Evolutionary conservation across 2,888 invertebrate species (phyloP), one percentile per base, ranked within the genome.

Genomic region (Bembecia ichneumoniformis): DNA sequence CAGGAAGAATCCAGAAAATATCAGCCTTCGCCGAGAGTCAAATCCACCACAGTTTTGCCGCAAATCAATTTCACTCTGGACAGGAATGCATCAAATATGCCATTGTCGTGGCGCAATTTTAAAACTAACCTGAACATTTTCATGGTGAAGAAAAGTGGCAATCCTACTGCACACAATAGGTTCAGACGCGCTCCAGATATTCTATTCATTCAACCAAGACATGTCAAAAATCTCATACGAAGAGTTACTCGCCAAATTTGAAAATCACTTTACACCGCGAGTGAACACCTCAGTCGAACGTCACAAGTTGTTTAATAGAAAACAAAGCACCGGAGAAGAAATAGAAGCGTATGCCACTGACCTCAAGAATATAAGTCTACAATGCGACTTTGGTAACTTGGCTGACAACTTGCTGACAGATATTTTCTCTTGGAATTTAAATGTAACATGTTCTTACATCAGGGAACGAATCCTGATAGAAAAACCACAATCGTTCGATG

Each of bases 221-320:
- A 49, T 52, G 1, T 50, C 50, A 15, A 44, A 4, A 4, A 36
- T 51, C 1, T 35, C 35, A 11, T 52, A 47, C 40, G 20, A 47
- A 2, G 46, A 47, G 3, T 36, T 55, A 10, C 2, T 43, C 3
- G 44, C 47, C 1, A 47, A 47, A 40, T 53, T 55, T 17, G 35
- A 47, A n/a, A 15, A 28, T 28, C 36, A 53, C 15, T 56, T 56
- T 46, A 49, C 43, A 14, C 55, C 55, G 7, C 36, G 51, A 49
- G 48, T 52, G 0, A 56, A 54, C 36, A 46, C 49, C 2, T 54
- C 57, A 11, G 52, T 57, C 48, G 50, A 53, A 47, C 28, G 57
- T 10, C 52, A 57, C 35, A 51, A 53, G 36, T 46, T 57, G 2
- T 55, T 57, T 17, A 55, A 51, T 10, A 16, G 51, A 28, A 15